These are phyloP conservation scores for Drosophila sucinea DNA, from an alignment of 1,140 invertebrate species.

Conservation along the genomic window DNA sequence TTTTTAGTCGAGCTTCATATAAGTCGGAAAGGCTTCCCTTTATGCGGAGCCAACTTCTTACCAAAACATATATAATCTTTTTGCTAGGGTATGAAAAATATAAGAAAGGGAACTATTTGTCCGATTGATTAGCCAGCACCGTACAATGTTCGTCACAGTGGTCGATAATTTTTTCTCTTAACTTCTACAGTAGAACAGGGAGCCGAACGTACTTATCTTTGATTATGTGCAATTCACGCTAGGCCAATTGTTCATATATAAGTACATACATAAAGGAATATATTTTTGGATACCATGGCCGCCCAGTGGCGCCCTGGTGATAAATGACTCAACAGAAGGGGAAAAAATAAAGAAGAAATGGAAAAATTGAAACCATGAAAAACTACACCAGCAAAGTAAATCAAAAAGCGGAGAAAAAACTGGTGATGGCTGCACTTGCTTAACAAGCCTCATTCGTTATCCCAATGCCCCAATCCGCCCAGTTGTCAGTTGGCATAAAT, in stretches of 20 bases:
- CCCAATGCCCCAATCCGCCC: conserved; percentile 29
- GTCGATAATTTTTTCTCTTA: not conserved
- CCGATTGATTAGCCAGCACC: not conserved
- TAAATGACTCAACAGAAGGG: conserved; percentile 37
- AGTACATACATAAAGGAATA: conserved; percentile 6
- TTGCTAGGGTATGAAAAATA: no score
- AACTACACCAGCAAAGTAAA: conserved; percentile 20
- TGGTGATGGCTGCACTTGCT: conserved; percentile 59
- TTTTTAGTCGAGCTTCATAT: no score
- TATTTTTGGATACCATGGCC: conserved; percentile 26
- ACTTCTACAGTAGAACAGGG: not conserved
- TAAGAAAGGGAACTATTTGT: not conserved
- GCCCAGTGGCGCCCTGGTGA: conserved; percentile 37
- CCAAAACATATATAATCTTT: no score
- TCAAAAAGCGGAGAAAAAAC: conserved; percentile 1
- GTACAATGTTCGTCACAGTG: not conserved
- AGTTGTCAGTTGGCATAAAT: conserved; percentile 55
- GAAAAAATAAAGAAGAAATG: not conserved
- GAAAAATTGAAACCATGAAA: conserved; percentile 20
- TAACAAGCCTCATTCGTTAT: conserved; percentile 18
- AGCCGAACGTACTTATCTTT: conserved; percentile 32
- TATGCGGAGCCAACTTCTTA: no score
- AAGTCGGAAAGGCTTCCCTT: no score
- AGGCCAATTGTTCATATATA: conserved; percentile 44
- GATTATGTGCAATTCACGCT: conserved; percentile 43